Conservation (phyloP, 2,113 vertebrate species). For the Mobula birostris region DNA sequence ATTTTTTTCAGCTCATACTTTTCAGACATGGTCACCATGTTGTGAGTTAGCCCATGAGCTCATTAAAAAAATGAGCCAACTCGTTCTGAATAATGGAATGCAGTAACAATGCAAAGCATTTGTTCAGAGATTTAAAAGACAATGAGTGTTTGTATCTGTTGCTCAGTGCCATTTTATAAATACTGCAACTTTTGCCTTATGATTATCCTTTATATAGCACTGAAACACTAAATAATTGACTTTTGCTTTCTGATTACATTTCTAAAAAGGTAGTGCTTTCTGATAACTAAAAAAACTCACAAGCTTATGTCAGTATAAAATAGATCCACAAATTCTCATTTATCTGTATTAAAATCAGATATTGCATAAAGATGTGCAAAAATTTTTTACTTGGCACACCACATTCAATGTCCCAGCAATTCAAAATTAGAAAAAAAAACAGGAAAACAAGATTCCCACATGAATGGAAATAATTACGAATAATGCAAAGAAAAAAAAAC, state of each 20-base stretch:
- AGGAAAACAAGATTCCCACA: too few species aligned
- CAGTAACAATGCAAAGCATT: constrained; percentile 7
- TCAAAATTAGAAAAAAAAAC: neutral
- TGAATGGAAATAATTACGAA: neutral
- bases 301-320: neutral
- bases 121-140: neutral
- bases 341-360: neutral
- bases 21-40: neutral
- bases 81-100: neutral
- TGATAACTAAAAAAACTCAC: neutral
- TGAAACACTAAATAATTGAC: neutral
- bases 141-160: neutral
- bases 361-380: neutral
- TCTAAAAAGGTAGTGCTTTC: neutral
- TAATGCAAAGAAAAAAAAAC: neutral
- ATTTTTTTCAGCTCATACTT: neutral
- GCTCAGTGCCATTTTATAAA: neutral
- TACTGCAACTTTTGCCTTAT: neutral
- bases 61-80: constrained; percentile 3
- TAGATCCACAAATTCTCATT: neutral
- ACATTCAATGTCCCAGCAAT: neutral
- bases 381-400: neutral
- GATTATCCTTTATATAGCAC: neutral
- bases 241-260: neutral
- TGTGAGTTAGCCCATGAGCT: neutral